Conservation (phyloP, 2,888 invertebrate species). For the Plusia festucae region DNA sequence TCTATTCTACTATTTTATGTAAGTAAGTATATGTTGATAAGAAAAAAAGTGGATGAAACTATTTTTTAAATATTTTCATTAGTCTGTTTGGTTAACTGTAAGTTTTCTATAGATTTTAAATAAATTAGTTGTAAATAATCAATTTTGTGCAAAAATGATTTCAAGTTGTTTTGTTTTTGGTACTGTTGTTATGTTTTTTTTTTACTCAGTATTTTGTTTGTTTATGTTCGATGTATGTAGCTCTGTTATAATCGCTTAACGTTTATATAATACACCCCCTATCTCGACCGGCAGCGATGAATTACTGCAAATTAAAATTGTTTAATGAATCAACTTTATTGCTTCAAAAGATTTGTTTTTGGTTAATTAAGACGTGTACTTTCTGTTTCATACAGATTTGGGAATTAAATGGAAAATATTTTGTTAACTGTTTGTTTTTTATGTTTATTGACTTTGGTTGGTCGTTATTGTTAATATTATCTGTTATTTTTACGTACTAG, state of each 20-base stretch:
- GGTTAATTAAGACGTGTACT: constrained; percentile 77
- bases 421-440: constrained; percentile 34
- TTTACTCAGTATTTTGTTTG: too few relatives aligned
- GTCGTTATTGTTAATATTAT: neutral
- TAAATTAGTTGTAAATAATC: too few relatives aligned
- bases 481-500: neutral
- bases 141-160: too few relatives aligned
- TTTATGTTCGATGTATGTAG: neutral
- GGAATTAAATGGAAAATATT: constrained; percentile 38
- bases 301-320: constrained; percentile 88
- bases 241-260: constrained; percentile 12
- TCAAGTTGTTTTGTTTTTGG: too few relatives aligned
- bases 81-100: too few relatives aligned
- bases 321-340: constrained; percentile 87
- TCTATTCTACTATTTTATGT: too few relatives aligned
- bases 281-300: constrained; percentile 77
- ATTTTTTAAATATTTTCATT: too few relatives aligned
- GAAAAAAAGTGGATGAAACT: too few relatives aligned
- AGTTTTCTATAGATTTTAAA: too few relatives aligned
- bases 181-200: too few relatives aligned
- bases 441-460: neutral
- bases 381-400: constrained; percentile 45
- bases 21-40: too few relatives aligned
- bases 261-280: constrained; percentile 46
- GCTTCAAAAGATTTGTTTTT: constrained; percentile 82